Base-by-base conservation (phyloP, 2,888 invertebrate genomes). In the Drosophila pegasa region DNA sequence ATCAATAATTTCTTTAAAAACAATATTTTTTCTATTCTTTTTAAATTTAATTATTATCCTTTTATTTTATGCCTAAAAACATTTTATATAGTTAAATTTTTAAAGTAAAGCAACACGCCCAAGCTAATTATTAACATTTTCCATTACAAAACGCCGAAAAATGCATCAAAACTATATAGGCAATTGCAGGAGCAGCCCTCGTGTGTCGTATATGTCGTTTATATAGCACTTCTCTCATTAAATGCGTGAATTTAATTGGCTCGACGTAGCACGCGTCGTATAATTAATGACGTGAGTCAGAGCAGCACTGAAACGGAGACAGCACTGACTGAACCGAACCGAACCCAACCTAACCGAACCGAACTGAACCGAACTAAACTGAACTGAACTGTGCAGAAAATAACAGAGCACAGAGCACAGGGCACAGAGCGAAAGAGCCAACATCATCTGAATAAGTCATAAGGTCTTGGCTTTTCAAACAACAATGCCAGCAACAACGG, bases 371-470 rank as follows among this genome's bases (percentile, higher is more conserved):
- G 37, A 45, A 16, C 10, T 14, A 16, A 45, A n/a, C 20, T 52
- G 25, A 37, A 51, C 20, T 18, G 37, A 52, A 48, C 22, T 37
- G 41, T 60, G 45, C 43, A 10, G 29, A 58, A 41, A 56, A 54
- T 29, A 29, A 48, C 29, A 38, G 37, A 10, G 22, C 43, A 10
- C 25, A 35, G 20, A 25, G 37, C 37, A 48, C 29, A 38, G 37
- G 5, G 22, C 43, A 10, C 25, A 35, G 20, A 25, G 37, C 37
- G 22, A 45, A 56, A 41, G 64, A 63, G 31, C 63, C 81, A 87
- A 71, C 78, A 73, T 80, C 78, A 70, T 80, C 82, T 87, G 86
- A 89, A 83, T 87, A 89, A 83, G 88, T 89, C 88, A 89, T 89
- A 85, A 72, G 88, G 72, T 71, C 82, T 74, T 74, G 88, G 75